Evolutionary conservation across 2,797 vertebrate species (phyloP).

Genomic region (Channallabes apus): DNA sequence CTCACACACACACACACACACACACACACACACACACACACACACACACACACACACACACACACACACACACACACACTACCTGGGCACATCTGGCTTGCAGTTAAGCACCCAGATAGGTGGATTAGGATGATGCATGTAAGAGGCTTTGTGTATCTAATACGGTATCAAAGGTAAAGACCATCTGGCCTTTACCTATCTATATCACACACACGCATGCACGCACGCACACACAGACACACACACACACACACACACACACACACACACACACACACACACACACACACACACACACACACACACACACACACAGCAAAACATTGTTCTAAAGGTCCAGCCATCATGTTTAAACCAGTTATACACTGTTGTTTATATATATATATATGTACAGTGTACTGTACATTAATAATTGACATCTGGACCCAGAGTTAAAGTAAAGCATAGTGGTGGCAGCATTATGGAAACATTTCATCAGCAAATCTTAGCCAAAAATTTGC

Average conservation of each 20-base stretch:
- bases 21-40: neutral
- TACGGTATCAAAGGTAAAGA: slow-evolving; percentile 76
- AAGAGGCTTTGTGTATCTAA: slow-evolving; percentile 77
- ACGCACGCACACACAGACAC: no score
- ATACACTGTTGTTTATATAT: neutral
- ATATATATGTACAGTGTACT: no score
- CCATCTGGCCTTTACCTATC: slow-evolving; percentile 74
- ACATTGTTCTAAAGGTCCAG: neutral
- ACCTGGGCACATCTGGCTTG: slow-evolving; percentile 75
- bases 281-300: no score
- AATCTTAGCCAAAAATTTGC: no score
- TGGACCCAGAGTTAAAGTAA: no score
- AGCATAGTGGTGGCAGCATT: no score
- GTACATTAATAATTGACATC: no score
- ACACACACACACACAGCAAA: neutral
- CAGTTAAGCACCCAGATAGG: slow-evolving; percentile 68
- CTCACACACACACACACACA: slow-evolving; percentile 5
- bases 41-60: slow-evolving; percentile 31
- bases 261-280: no score
- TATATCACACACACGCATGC: neutral
- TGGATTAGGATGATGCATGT: slow-evolving; percentile 70
- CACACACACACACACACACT: slow-evolving; percentile 48
- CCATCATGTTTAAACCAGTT: slow-evolving; percentile 9
- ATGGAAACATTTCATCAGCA: no score
- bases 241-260: no score